Conservation (phyloP, 2,113 vertebrate genomes). For the Perca schrenkii region DNA sequence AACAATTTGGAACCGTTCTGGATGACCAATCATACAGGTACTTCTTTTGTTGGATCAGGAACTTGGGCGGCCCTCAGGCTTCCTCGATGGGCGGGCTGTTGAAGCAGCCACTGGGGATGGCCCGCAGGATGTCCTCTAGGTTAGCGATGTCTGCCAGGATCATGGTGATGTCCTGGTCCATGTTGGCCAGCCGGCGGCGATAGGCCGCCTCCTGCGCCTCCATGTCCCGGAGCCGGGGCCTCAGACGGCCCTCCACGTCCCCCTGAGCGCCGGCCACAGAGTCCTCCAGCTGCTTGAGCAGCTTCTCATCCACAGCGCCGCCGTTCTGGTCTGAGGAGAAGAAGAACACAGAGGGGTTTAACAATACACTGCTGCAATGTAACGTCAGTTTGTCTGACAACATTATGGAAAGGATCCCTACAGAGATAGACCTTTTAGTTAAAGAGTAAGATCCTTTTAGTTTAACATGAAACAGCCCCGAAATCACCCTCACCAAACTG, state of each 20-base stretch:
- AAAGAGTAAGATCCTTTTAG: too few species aligned
- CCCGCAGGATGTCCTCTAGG: conserved; percentile 87
- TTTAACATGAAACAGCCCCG: too few species aligned
- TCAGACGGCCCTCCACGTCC: conserved; percentile 79
- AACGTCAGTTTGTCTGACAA: too few species aligned
- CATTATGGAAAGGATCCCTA: too few species aligned
- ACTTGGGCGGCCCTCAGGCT: conserved; percentile 82
- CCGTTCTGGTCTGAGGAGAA: conserved; percentile 80
- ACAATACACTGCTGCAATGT: too few species aligned
- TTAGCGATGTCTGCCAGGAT: conserved; percentile 90
- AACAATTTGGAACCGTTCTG: too few species aligned
- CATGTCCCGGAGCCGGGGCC: conserved; percentile 81
- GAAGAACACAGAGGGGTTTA: background rate
- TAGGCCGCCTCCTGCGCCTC: conserved; percentile 81
- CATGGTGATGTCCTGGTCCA: conserved; percentile 86
- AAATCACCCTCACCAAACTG: too few species aligned
- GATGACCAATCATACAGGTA: too few species aligned
- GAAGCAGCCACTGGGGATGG: conserved; percentile 89
- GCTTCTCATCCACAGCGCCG: conserved; percentile 77
- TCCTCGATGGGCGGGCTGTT: conserved; percentile 89
- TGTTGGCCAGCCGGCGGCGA: conserved; percentile 59
- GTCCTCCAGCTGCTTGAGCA: conserved; percentile 76
- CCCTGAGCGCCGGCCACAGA: conserved; percentile 65
- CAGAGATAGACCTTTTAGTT: too few species aligned
- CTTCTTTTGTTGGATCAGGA: too few species aligned